Conservation (phyloP, 2,113 vertebrate genomes). For the Halichoeres trimaculatus region DNA sequence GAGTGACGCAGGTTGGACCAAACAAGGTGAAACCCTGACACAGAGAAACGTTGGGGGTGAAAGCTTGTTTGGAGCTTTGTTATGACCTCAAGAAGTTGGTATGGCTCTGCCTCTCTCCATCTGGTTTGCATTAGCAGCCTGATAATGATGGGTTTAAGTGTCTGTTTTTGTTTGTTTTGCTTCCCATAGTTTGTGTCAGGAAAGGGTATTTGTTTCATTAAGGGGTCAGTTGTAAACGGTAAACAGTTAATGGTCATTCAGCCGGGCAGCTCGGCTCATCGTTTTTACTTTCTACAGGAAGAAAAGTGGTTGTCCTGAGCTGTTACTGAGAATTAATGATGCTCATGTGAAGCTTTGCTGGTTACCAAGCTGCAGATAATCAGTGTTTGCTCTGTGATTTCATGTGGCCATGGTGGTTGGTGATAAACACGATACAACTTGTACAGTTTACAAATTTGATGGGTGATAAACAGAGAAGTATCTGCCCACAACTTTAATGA, state of each 20-base stretch:
- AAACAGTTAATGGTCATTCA: slow-evolving; percentile 66
- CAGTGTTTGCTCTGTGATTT: not conserved
- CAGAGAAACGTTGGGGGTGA: slow-evolving; percentile 62
- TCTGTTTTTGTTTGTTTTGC: slow-evolving; percentile 87
- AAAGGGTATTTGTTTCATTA: slow-evolving; percentile 86
- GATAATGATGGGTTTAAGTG: slow-evolving; percentile 86
- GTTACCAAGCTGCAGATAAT: not conserved
- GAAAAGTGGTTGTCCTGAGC: slow-evolving; percentile 10
- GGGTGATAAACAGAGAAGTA: too few relatives aligned
- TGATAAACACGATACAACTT: too few relatives aligned
- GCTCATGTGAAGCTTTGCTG: slow-evolving; percentile 11
- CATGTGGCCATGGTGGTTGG: too few relatives aligned
- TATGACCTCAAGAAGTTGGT: slow-evolving; percentile 93
- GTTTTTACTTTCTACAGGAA: slow-evolving; percentile 60
- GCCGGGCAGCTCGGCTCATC: slow-evolving; percentile 20
- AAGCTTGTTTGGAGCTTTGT: slow-evolving; percentile 71
- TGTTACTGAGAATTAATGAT: slow-evolving; percentile 18
- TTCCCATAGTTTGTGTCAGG: slow-evolving; percentile 85
- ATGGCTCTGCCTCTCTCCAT: slow-evolving; percentile 86
- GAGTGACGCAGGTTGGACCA: slow-evolving; percentile 43
- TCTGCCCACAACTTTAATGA: too few relatives aligned
- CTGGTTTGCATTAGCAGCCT: slow-evolving; percentile 90
- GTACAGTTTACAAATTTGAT: too few relatives aligned
- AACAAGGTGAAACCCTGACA: slow-evolving; percentile 54
- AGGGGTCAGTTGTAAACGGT: slow-evolving; percentile 75